Conservation (phyloP, 2,797 vertebrate species). For the Aplochiton taeniatus region DNA sequence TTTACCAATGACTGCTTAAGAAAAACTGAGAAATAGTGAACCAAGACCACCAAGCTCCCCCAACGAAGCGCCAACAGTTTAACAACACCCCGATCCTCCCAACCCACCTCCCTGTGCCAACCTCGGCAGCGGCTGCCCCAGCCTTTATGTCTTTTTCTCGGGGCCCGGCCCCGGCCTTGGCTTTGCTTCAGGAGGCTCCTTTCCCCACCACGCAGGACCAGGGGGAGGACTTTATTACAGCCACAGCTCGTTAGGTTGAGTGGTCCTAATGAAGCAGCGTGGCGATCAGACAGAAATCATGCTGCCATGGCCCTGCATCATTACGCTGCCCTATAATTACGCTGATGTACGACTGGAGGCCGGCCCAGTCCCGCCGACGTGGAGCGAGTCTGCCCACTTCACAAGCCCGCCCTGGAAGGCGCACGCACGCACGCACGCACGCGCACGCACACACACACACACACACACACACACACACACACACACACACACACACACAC, state of each 20-base stretch:
- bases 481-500: slow-evolving; percentile 11
- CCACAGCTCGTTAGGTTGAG: slow-evolving; percentile 99
- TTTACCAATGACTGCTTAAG: background rate
- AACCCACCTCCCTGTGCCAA: slow-evolving; percentile 80
- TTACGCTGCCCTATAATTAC: slow-evolving; percentile 99
- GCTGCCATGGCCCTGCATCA: slow-evolving; percentile 98
- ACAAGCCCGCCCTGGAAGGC: slow-evolving; percentile 44
- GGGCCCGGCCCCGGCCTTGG: slow-evolving; percentile 72
- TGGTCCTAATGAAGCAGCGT: slow-evolving; percentile 99
- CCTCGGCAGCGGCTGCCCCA: slow-evolving; percentile 92
- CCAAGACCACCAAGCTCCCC: too few relatives aligned
- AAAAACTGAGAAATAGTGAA: slow-evolving; percentile 12
- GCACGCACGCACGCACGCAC: slow-evolving; percentile 6
- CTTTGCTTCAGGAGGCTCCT: slow-evolving; percentile 89
- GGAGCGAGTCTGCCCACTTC: slow-evolving; percentile 77
- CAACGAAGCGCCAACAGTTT: slow-evolving; percentile 73
- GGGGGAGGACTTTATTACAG: slow-evolving; percentile 99
- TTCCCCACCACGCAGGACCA: slow-evolving; percentile 62
- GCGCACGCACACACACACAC: slow-evolving; percentile 18
- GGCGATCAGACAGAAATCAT: slow-evolving; percentile 99
- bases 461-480: slow-evolving; percentile 19
- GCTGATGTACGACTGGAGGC: slow-evolving; percentile 88
- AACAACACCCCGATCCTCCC: too few relatives aligned
- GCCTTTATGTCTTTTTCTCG: slow-evolving; percentile 87
- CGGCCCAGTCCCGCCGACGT: slow-evolving; percentile 79